phyloP scores from a whole-genome alignment of 53 echinoderm and acorn worm species.

The Holothuria scabra region DNA sequence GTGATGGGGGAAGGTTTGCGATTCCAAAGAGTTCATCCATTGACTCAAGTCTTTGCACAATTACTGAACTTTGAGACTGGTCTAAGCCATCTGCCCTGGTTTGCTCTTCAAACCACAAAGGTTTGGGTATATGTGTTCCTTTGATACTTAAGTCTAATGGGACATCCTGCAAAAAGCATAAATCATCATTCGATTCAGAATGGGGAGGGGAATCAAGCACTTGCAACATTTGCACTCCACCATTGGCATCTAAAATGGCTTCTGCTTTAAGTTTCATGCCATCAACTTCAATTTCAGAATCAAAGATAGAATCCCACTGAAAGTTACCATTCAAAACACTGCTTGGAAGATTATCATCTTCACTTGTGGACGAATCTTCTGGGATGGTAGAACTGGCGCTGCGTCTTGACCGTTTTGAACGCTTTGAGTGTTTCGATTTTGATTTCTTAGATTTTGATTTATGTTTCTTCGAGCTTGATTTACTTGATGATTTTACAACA shows the following conservation, averaged over 20 bases:
- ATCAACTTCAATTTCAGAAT: conserved; percentile 91
- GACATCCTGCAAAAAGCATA: conserved; percentile 36
- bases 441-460: conserved; percentile 32
- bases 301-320: conserved; percentile 92
- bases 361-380: conserved; percentile 55
- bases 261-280: conserved; percentile 91
- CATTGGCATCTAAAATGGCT: conserved; percentile 75
- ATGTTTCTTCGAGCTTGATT: neutral
- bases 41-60: conserved; percentile 48
- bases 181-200: conserved; percentile 63
- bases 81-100: conserved; percentile 31
- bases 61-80: neutral
- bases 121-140: conserved; percentile 77
- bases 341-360: conserved; percentile 88
- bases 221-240: conserved; percentile 55
- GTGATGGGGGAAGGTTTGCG: conserved; percentile 75
- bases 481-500: conserved; percentile 1
- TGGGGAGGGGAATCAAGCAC: conserved; percentile 78
- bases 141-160: conserved; percentile 81
- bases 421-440: conserved; percentile 35
- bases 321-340: conserved; percentile 83
- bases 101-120: conserved; percentile 84
- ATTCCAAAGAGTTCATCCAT: conserved; percentile 71
- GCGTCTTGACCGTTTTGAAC: conserved; percentile 30
- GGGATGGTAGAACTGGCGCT: neutral